These are phyloP conservation scores for Sturmia bella DNA, from an alignment of 2,888 invertebrate species.

Conservation along the genomic window DNA sequence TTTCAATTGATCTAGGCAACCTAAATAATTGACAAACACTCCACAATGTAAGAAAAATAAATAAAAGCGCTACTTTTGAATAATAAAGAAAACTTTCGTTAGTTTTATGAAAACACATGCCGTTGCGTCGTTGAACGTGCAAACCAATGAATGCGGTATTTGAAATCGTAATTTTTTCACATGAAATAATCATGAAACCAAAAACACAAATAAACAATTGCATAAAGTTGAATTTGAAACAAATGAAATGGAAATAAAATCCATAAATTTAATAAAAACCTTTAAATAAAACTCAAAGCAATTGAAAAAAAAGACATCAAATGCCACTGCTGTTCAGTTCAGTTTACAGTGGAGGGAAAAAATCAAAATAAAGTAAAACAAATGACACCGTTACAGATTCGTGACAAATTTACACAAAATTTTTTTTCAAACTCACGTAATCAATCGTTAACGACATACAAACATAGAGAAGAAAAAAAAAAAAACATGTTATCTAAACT, in stretches of 20 bases:
- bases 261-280: constrained; percentile 47
- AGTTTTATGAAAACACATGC: constrained; percentile 1
- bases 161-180: constrained; percentile 24
- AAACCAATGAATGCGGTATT: constrained; percentile 51
- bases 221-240: constrained; percentile 52
- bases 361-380: constrained; percentile 36
- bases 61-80: not conserved
- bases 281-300: constrained; percentile 36
- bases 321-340: constrained; percentile 20
- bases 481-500: constrained; percentile 2
- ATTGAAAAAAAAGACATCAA: constrained; percentile 25
- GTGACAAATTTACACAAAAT: constrained; percentile 69
- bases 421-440: constrained; percentile 60
- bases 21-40: too few relatives aligned
- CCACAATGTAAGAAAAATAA: too few relatives aligned
- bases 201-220: constrained; percentile 29
- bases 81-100: constrained; percentile 36
- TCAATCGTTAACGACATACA: constrained; percentile 44
- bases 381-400: constrained; percentile 68
- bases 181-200: constrained; percentile 29
- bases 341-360: constrained; percentile 6
- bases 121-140: constrained; percentile 49
- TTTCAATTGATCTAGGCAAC: too few relatives aligned
- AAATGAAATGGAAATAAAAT: constrained; percentile 50
- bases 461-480: not conserved